Evolutionary conservation across 2,113 vertebrate genomes (phyloP), one percentile per base, ranked within the genome.

Genomic region (Piprites chloris): DNA sequence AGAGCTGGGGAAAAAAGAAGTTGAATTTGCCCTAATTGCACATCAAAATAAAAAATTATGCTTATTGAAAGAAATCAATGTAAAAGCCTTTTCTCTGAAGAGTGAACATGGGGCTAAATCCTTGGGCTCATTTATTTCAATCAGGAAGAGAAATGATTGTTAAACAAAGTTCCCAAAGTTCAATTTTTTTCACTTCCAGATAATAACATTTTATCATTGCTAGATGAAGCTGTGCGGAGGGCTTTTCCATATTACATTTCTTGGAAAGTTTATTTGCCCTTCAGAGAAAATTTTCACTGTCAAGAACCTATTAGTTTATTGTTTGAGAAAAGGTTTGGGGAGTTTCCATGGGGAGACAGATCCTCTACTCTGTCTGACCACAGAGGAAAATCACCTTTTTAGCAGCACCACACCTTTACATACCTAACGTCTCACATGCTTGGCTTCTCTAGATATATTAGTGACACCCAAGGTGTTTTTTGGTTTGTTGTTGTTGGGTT

Each of bases 31-130:
- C 76, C 88, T 97, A 97, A 97, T 96, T 97, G 96, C 93, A 95
- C 76, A 96, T 93, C 92, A 95, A 96, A 96, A 97, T 96, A 97
- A 96, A 96, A 96, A 97, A 96, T 92, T 94, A 95, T 66, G 62
- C 76, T 97, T 90, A 93, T 96, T 96, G 96, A 97, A 94, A 90
- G 86, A 96, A 95, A 94, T 96, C 90, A 93, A 9, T 96, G 93
- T 69, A 85, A 94, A 90, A 95, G 86, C 65, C 92, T 66, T 93
- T 94, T 81, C 83, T 90, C 85, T 85, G 69, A 89, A 90, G 83
- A 72, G 69, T 28, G 92, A 96, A 66, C 92, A 92, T 42, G 75
- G 92, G 88, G 73, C 93, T 93, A 92, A 94, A 92, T 78, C 92
- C 89, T 95, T 46, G 66, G 69, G 20, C 53, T 94, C 95, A 92